phyloP scores from a whole-genome alignment of 2,888 invertebrate genomes.

The Agriopis aurantiaria region DNA sequence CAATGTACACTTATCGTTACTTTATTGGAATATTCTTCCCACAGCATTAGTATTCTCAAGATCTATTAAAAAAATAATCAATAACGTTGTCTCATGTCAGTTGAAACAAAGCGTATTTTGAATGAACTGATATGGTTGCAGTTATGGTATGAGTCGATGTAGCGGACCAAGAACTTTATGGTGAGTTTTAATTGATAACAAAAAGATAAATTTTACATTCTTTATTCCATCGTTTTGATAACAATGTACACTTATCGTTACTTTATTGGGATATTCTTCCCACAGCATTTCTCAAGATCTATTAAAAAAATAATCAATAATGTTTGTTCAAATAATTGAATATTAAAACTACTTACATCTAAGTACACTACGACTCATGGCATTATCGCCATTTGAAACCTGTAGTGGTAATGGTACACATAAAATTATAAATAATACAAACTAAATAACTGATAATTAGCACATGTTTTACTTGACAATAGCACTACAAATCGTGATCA shows the following conservation, averaged over 20 bases:
- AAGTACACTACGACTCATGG: slow-evolving; percentile 18
- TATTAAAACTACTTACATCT: slow-evolving; percentile 33
- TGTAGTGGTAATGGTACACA: slow-evolving; percentile 16
- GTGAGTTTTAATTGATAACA: slow-evolving; percentile 20
- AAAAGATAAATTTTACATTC: slow-evolving; percentile 37
- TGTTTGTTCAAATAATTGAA: slow-evolving; percentile 37
- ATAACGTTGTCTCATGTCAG: no score
- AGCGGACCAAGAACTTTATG: no score
- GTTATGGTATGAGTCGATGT: no score
- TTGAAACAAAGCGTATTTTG: no score
- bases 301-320: slow-evolving; percentile 41
- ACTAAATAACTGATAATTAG: slow-evolving; percentile 30
- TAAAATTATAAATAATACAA: slow-evolving; percentile 30
- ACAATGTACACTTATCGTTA: slow-evolving; percentile 47
- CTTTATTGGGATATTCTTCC: slow-evolving; percentile 60
- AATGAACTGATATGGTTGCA: no score
- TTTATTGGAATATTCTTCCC: slow-evolving; percentile 60
- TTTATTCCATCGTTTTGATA: slow-evolving; percentile 55
- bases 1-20: slow-evolving; percentile 47
- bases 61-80: no score
- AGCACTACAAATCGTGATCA: slow-evolving; percentile 15
- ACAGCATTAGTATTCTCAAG: slow-evolving; percentile 49
- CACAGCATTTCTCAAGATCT: slow-evolving; percentile 49
- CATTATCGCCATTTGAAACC: slow-evolving; percentile 12
- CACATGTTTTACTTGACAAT: slow-evolving; percentile 6